phyloP scores from a whole-genome alignment of 2,797 vertebrate species.

The Setipinna tenuifilis region DNA sequence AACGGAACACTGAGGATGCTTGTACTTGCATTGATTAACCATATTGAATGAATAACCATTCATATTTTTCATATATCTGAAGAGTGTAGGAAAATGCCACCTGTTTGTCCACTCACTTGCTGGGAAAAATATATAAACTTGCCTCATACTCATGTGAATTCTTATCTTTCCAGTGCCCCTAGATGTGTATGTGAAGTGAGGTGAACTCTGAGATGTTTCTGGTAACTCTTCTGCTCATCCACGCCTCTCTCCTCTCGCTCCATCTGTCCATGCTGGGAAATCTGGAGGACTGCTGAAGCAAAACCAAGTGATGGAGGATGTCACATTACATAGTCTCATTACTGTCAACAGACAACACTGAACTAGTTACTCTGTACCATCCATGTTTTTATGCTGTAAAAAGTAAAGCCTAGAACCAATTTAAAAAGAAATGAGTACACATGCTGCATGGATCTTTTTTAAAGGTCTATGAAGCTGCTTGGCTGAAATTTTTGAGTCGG shows the following conservation, averaged over 20 bases:
- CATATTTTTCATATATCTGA: background rate
- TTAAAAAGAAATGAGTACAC: too few species aligned
- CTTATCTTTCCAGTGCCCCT: background rate
- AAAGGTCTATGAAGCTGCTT: too few species aligned
- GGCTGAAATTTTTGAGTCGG: too few species aligned
- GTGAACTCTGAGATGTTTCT: background rate
- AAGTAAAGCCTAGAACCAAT: too few species aligned
- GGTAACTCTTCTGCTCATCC: background rate
- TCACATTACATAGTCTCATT: too few species aligned
- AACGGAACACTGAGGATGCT: background rate
- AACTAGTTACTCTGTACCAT: too few species aligned
- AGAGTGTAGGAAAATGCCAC: background rate
- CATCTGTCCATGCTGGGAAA: background rate
- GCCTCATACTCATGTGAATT: too few species aligned
- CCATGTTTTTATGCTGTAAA: too few species aligned
- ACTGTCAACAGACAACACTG: too few species aligned
- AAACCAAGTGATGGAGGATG: background rate
- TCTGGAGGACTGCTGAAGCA: background rate
- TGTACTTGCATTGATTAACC: background rate
- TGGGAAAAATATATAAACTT: too few species aligned
- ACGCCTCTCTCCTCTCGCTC: background rate
- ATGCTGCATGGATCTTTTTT: too few species aligned
- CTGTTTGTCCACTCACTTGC: background rate
- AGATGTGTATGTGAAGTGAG: background rate
- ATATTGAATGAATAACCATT: background rate